Evolutionary conservation across 2,888 invertebrate genomes (phyloP), one percentile per base, ranked within the genome.

Genomic region (Meghimatium bilineatum): DNA sequence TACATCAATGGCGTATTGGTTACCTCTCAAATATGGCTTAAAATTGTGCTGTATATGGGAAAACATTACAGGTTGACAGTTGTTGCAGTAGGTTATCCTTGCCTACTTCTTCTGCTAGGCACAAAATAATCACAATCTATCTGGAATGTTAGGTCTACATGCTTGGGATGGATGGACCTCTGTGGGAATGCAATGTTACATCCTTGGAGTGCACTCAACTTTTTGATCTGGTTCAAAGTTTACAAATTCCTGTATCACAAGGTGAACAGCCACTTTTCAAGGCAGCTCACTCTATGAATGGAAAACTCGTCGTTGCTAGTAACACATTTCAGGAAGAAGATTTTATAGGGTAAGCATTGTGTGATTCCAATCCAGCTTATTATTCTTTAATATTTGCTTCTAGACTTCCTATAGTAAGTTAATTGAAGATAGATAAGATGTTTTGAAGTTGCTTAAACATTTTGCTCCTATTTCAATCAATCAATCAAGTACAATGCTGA

Each of bases 271-370:
- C 88, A 1, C 86, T 87, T 66, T 88, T 88, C 63, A 88, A 88
- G 77, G 88, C 88, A 29, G 87, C 88, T 0, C 88, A 88, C 76
- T 86, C 88, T n/a, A 86, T 87, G 86, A 87, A 88, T 69, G 86
- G 86, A 10, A 74, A 87, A 17, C 83, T 88, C 20, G 85, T 88
- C 12, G 87, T 88, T 26, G 79, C 88, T 49, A 87, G 85, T 76
- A 88, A 86, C 79, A 86, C 87, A 8, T 88, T 88, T 79, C 85
- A 87, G 29, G 83, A 87, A 76, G 86, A 83, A 17, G 88, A 88
- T 38, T 86, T 86, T 63, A 74, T 66, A 29, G 88, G 87, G 87
- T 86, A 67, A 38, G n/a, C 23, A n/a, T 26, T 63, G 8, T 63
- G 3, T 63, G 60, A 23, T 20, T 56, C 12, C 10, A 56, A 56